A percentile compares a stretch with the other conserved stretches of the same genome.
phyloP scores from a whole-genome alignment of 2,888 invertebrate species.

The Drosophila meridiana region DNA sequence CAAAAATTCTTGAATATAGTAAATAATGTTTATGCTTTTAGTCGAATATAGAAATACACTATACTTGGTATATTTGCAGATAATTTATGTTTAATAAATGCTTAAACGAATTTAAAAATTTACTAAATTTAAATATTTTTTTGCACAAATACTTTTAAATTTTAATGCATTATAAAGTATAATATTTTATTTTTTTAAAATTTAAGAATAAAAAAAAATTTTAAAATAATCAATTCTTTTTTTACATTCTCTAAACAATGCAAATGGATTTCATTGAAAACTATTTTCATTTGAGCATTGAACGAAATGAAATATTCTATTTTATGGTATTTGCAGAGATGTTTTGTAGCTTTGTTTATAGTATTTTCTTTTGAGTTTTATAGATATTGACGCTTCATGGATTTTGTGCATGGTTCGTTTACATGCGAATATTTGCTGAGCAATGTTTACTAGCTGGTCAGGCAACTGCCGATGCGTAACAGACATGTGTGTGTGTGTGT shows the following conservation, averaged over 20 bases:
- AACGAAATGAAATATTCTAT: background rate
- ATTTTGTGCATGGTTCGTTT: constrained; percentile 35
- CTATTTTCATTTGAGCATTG: background rate
- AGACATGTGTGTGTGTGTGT: background rate
- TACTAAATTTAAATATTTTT: no score
- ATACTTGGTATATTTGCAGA: background rate
- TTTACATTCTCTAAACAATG: background rate
- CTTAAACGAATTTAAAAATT: no score
- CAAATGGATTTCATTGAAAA: background rate
- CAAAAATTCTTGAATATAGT: background rate
- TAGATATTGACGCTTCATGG: constrained; percentile 41
- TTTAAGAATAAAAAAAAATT: no score
- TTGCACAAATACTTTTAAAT: no score
- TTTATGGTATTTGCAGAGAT: constrained; percentile 1
- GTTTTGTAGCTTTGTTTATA: constrained; percentile 4
- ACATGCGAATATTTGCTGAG: constrained; percentile 29
- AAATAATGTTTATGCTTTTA: background rate
- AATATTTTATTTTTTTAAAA: no score
- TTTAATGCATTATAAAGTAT: no score
- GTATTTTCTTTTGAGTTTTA: constrained; percentile 14
- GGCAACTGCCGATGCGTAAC: constrained; percentile 51
- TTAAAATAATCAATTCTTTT: no score
- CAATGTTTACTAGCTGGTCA: constrained; percentile 39
- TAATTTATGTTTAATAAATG: no score
- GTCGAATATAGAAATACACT: background rate